Evolutionary conservation across 2,797 vertebrate species (phyloP).

Genomic region (Lophura swinhoii): DNA sequence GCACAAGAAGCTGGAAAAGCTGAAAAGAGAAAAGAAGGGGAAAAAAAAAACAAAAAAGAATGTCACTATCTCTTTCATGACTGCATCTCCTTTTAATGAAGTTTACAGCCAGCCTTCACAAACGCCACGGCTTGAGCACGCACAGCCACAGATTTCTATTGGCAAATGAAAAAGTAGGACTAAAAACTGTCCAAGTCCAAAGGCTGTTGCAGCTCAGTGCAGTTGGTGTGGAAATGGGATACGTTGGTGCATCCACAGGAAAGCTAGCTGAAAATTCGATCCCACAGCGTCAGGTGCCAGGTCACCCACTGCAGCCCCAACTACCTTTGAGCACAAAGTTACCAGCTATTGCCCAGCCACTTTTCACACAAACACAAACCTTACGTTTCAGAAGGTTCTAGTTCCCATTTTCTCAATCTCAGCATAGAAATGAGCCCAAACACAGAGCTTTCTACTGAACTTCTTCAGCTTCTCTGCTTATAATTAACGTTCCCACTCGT

Average conservation of each 20-base stretch:
- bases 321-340: neutral
- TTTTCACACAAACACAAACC: neutral
- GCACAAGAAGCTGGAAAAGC: constrained; percentile 87
- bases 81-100: neutral
- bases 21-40: constrained; percentile 45
- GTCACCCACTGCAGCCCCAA: neutral
- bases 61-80: constrained; percentile 4
- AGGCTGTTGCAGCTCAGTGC: neutral
- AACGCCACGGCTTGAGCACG: neutral
- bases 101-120: constrained; percentile 4
- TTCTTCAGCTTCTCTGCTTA: constrained; percentile 27
- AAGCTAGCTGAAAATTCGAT: neutral
- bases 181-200: neutral
- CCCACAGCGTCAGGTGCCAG: neutral
- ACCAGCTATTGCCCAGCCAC: neutral
- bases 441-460: neutral
- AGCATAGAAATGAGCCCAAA: neutral
- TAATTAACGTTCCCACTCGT: constrained; percentile 20
- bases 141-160: neutral
- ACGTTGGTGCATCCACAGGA: neutral
- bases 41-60: neutral
- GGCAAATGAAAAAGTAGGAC: neutral
- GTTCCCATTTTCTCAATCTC: neutral
- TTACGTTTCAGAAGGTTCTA: neutral
- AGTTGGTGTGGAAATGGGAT: neutral